Percentiles rank a stretch among this genome's conserved stretches.
Conservation (phyloP, 2,797 vertebrate species). For the Todus mexicanus region DNA sequence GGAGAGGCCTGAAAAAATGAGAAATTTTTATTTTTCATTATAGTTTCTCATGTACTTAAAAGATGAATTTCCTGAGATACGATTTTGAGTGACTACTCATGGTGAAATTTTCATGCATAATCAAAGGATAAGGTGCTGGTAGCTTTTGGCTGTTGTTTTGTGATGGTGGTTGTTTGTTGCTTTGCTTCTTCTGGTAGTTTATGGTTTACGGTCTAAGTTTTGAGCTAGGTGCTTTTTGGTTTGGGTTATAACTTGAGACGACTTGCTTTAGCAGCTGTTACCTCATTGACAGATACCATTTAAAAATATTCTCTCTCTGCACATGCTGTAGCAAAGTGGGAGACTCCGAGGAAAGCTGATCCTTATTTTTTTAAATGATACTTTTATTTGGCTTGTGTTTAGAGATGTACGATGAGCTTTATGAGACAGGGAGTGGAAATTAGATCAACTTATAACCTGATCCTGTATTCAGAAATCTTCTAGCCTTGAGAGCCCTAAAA, state of each 20-base stretch:
- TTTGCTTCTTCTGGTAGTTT: neutral
- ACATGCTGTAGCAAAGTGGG: neutral
- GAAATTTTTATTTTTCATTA: neutral
- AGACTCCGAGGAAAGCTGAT: neutral
- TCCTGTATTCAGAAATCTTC: neutral
- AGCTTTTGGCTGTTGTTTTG: neutral
- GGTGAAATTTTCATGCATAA: neutral
- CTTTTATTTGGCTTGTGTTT: neutral
- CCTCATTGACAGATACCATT: neutral
- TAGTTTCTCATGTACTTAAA: neutral
- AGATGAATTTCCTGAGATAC: neutral
- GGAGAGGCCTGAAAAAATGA: neutral
- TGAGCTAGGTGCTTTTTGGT: neutral
- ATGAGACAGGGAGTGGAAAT: neutral
- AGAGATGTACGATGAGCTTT: neutral
- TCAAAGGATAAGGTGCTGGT: neutral
- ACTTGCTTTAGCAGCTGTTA: neutral
- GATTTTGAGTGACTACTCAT: neutral
- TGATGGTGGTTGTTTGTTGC: neutral
- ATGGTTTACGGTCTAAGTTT: neutral
- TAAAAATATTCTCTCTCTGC: neutral
- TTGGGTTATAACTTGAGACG: neutral
- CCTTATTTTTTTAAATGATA: neutral
- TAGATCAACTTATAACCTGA: neutral
- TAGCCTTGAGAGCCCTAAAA: neutral